Evolutionary conservation across 2,888 invertebrate species (phyloP).

Genomic region (Capitulum mitella): DNA sequence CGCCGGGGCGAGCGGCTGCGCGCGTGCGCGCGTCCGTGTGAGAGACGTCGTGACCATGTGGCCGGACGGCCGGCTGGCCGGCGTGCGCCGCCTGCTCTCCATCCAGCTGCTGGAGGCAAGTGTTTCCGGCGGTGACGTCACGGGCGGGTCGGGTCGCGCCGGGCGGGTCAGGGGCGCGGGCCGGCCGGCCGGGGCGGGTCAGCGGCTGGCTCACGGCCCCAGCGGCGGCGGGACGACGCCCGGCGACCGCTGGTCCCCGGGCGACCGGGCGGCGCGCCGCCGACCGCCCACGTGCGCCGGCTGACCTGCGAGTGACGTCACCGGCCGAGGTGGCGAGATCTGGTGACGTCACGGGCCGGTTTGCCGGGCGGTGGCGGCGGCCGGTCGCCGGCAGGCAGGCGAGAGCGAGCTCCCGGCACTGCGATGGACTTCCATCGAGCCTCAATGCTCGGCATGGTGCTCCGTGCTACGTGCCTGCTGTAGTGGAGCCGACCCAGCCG

Average conservation of each 20-base stretch:
- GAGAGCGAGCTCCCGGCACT: no score
- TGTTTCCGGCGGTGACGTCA: background rate
- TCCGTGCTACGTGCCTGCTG: no score
- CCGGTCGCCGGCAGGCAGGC: no score
- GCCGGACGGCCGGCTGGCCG: background rate
- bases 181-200: background rate
- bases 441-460: no score
- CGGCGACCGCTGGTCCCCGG: background rate
- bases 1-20: background rate
- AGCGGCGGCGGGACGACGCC: background rate
- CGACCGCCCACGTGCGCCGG: background rate
- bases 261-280: background rate
- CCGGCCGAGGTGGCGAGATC: background rate
- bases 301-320: background rate
- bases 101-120: conserved; percentile 17
- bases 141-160: background rate
- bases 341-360: background rate
- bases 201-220: background rate
- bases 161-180: background rate
- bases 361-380: no score
- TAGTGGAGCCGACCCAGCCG: no score
- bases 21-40: background rate
- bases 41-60: background rate
- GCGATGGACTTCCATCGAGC: no score
- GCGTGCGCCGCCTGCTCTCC: background rate